Percentiles rank a stretch among this genome's conserved stretches.
Evolutionary conservation across 2,113 vertebrate genomes (phyloP).

Genomic region (Bubo scandiacus): DNA sequence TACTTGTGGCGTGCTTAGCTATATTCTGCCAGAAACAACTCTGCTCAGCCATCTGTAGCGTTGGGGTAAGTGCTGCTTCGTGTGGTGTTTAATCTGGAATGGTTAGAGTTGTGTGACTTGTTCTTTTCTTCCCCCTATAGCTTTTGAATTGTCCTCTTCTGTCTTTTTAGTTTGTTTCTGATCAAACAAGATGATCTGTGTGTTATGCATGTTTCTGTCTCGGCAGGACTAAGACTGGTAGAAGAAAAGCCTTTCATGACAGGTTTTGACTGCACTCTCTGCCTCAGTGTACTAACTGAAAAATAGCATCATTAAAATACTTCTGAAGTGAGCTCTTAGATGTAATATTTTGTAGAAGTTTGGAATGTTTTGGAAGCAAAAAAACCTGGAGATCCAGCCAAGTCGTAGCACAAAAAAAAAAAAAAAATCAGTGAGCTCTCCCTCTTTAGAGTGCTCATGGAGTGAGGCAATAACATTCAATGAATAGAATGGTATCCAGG

Average conservation of each 20-base stretch:
- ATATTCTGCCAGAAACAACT: not conserved
- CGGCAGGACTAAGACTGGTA: not conserved
- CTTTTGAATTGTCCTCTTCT: not conserved
- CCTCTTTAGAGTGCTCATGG: not conserved
- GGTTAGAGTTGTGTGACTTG: not conserved
- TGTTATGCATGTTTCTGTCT: not conserved
- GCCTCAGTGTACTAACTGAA: not conserved
- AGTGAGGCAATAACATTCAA: not conserved
- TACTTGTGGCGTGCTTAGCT: not conserved
- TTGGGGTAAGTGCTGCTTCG: accelerated
- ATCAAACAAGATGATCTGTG: constrained; percentile 32
- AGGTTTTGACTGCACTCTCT: not conserved
- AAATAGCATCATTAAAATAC: not conserved
- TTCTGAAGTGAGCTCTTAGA: not conserved
- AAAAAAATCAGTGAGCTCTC: not conserved
- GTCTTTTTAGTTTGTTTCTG: not conserved
- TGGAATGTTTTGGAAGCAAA: not conserved
- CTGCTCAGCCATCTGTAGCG: not conserved
- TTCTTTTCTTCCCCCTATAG: accelerated
- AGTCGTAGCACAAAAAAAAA: not conserved
- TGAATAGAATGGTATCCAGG: not conserved
- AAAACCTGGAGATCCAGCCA: not conserved
- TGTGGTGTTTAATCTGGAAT: not conserved
- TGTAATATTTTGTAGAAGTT: not conserved
- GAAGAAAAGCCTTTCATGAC: not conserved